A percentile compares a stretch with the other conserved stretches of the same genome.
phyloP scores from a whole-genome alignment of 37 sponge, comb jelly and placozoan genomes.

The Ianthella basta region DNA sequence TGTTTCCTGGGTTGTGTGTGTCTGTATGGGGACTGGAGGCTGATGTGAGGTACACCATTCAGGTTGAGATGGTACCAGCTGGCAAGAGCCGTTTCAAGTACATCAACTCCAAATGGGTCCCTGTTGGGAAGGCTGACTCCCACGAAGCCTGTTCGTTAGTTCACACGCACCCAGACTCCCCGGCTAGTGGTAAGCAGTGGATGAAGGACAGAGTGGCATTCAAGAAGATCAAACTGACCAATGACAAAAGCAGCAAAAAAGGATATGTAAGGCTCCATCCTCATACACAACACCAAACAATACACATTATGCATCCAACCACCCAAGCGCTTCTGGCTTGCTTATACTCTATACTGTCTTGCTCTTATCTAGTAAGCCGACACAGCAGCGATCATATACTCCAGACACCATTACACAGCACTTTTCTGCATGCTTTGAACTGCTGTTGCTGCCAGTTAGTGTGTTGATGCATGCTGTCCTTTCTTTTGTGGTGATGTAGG shows the following conservation, averaged over 20 bases:
- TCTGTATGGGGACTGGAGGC: constrained; percentile 70
- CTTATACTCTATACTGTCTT: neutral
- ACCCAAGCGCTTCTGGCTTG: neutral
- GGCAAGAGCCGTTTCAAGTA: constrained; percentile 88
- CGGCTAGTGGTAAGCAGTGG: constrained; percentile 78
- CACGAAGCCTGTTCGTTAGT: constrained; percentile 49
- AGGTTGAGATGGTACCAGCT: constrained; percentile 66
- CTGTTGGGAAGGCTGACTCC: constrained; percentile 72
- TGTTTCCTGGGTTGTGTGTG: constrained; percentile 81
- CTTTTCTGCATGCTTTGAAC: too few species aligned
- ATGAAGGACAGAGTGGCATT: constrained; percentile 63
- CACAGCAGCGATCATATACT: too few species aligned
- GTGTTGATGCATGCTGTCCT: neutral
- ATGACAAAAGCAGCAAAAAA: constrained; percentile 63
- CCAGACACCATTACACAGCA: too few species aligned
- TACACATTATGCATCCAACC: neutral
- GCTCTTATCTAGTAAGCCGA: too few species aligned
- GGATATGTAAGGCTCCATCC: constrained; percentile 56
- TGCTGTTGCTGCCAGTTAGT: too few species aligned
- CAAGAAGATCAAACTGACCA: constrained; percentile 86
- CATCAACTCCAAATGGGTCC: constrained; percentile 82
- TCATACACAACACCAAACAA: neutral
- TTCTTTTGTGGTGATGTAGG: neutral
- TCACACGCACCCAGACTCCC: constrained; percentile 73
- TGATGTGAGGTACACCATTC: constrained; percentile 64